phyloP scores from a whole-genome alignment of 2,888 invertebrate genomes.

The Spatulosminthurus flaviceps region DNA sequence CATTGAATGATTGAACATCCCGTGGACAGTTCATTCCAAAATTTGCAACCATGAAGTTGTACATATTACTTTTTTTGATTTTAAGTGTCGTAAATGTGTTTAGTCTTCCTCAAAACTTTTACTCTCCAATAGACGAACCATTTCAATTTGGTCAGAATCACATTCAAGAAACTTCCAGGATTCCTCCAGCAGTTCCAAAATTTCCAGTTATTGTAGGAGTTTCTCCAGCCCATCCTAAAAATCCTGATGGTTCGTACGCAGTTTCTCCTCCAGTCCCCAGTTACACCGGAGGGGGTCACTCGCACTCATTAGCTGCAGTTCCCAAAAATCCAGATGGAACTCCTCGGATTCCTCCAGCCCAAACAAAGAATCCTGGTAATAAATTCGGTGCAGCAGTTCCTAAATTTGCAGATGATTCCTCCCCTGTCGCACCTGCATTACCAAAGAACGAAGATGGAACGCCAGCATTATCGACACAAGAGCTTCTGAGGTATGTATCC shows the following conservation, averaged over 20 bases:
- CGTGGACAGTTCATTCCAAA: too few relatives aligned
- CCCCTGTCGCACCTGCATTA: neutral
- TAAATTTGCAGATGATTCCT: neutral
- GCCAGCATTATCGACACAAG: neutral
- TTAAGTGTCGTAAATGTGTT: too few relatives aligned
- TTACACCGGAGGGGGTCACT: neutral
- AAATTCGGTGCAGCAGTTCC: neutral
- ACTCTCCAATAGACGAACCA: too few relatives aligned
- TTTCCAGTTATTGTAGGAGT: neutral
- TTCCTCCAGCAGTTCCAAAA: constrained; percentile 5
- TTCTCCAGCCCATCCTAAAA: neutral
- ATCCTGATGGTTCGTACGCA: neutral
- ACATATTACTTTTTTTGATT: too few relatives aligned
- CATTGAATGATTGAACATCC: too few relatives aligned
- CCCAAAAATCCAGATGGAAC: neutral
- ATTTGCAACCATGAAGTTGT: too few relatives aligned
- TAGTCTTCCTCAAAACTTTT: too few relatives aligned
- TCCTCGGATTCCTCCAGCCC: neutral
- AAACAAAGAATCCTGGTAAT: neutral
- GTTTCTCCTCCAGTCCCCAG: neutral
- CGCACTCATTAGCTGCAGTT: too few relatives aligned
- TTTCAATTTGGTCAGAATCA: too few relatives aligned
- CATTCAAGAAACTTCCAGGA: neutral
- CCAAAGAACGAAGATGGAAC: constrained; percentile 7
- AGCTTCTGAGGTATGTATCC: neutral